Percentiles rank a stretch among this genome's conserved stretches.
phyloP scores from a whole-genome alignment of 2,113 vertebrate genomes.

The Romanogobio albipinnatus region DNA sequence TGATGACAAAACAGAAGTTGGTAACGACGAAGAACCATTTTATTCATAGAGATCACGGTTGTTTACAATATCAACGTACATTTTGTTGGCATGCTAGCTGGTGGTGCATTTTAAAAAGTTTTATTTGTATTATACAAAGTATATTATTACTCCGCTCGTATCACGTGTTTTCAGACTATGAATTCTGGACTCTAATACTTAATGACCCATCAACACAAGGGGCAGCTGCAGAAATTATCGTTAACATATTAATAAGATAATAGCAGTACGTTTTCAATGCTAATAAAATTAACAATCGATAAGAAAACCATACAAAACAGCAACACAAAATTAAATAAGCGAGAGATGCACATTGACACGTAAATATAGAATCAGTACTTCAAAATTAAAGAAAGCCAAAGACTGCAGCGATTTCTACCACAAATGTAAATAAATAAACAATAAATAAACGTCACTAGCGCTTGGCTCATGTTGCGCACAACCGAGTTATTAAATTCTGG shows the following conservation, averaged over 20 bases:
- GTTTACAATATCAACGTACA: slow-evolving; percentile 91
- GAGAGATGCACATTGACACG: slow-evolving; percentile 13
- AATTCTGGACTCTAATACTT: slow-evolving; percentile 56
- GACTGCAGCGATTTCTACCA: slow-evolving; percentile 38
- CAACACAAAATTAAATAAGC: neutral
- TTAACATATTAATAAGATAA: slow-evolving; percentile 27
- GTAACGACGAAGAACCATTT: slow-evolving; percentile 68
- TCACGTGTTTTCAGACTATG: slow-evolving; percentile 46
- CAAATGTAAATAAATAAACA: slow-evolving; percentile 18
- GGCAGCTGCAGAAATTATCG: slow-evolving; percentile 34
- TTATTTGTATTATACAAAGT: slow-evolving; percentile 60
- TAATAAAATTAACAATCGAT: neutral
- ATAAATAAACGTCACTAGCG: slow-evolving; percentile 28
- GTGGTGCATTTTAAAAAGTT: slow-evolving; percentile 68
- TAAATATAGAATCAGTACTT: slow-evolving; percentile 23
- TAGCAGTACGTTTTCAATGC: neutral
- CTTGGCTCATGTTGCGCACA: neutral
- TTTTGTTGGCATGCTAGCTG: slow-evolving; percentile 89
- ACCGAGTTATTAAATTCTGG: neutral
- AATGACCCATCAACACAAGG: slow-evolving; percentile 54
- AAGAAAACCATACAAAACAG: slow-evolving; percentile 30
- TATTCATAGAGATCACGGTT: slow-evolving; percentile 90
- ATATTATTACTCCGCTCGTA: slow-evolving; percentile 47
- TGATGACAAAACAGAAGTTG: neutral
- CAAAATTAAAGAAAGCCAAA: slow-evolving; percentile 51